Conservation (phyloP, 2,888 invertebrate genomes). For the Drosophila maculinotata region DNA sequence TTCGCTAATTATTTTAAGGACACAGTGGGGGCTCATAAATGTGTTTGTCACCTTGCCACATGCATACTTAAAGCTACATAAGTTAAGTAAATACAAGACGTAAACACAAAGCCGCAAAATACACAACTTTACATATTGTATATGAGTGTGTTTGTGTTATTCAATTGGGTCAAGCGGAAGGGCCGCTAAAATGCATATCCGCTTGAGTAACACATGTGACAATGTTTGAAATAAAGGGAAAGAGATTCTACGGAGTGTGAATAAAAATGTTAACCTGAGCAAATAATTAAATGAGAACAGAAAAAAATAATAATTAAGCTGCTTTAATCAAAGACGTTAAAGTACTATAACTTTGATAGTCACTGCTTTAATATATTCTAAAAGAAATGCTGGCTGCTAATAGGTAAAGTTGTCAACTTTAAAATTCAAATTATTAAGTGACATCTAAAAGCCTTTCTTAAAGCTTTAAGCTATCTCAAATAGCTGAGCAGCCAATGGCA, state of each 20-base stretch:
- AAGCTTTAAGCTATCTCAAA: not conserved
- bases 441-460: not conserved
- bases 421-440: slow-evolving; percentile 2
- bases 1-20: slow-evolving; percentile 13
- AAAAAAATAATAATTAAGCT: not conserved
- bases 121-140: not conserved
- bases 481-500: not conserved
- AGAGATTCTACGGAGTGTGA: not conserved
- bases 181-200: slow-evolving; percentile 60
- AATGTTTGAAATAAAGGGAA: not conserved
- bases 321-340: too few species aligned
- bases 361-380: too few species aligned
- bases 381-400: too few species aligned
- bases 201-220: slow-evolving; percentile 24
- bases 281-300: not conserved
- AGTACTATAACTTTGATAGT: too few species aligned
- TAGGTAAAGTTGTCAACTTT: not conserved
- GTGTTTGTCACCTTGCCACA: not conserved
- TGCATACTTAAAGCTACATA: slow-evolving; percentile 11
- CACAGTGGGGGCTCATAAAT: not conserved
- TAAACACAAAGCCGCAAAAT: slow-evolving; percentile 5
- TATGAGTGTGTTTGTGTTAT: not conserved
- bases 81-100: slow-evolving; percentile 23
- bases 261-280: not conserved
- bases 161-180: slow-evolving; percentile 66